Base-by-base conservation (phyloP, 2,797 vertebrate species). In the Sebastes nivosus region DNA sequence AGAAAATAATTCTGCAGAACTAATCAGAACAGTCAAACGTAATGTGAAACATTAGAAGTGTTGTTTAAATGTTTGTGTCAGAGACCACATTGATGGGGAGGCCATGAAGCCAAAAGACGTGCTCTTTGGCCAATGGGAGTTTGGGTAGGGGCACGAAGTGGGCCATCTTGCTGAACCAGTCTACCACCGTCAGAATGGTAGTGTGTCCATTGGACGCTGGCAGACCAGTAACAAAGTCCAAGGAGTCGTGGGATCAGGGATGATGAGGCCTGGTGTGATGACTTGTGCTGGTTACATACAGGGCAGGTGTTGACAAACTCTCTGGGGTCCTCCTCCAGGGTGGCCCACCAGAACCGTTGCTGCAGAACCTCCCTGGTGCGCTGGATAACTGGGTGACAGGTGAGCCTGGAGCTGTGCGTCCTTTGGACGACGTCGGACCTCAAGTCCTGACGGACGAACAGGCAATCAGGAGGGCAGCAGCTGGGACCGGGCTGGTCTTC, bases 1-100 rank as follows among this genome's bases (percentile, higher is more conserved):
- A 16, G 25, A 79, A 81, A 80, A 64, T 55, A 78, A 70, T 54
- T 57, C 42, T 46, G 16, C 13, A 36, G 27, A 20, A 63, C 32
- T 7, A 29, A 29, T 29, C 29, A 29, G 29, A 29, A 29, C 29
- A 29, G 24, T 24, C 42, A 38, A 66, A 87, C 12, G 20, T 46
- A 52, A 77, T 75, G n/a, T 10, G 6, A 30, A 32, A 16, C 14
- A 54, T 60, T 5, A 65, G 7, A 77, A 46, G 50, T 13, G 57
- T 64, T 64, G 36, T 63, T 16, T 63, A 36, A 34, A 63, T 63
- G 30, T 63, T n/a, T 34, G 29, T 63, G 60, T 63, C 8, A 22
- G 60, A n/a, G 46, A 50, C 18, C 46, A 50, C 46, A 50, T 50
- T 2, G 1, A 18, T 50, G 9, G 52, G 52, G n/a, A 55, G 52